A percentile compares a stretch with the other conserved stretches of the same genome.
Conservation (phyloP, 2,113 vertebrate species). For the Poeciliopsis turrubarensis region DNA sequence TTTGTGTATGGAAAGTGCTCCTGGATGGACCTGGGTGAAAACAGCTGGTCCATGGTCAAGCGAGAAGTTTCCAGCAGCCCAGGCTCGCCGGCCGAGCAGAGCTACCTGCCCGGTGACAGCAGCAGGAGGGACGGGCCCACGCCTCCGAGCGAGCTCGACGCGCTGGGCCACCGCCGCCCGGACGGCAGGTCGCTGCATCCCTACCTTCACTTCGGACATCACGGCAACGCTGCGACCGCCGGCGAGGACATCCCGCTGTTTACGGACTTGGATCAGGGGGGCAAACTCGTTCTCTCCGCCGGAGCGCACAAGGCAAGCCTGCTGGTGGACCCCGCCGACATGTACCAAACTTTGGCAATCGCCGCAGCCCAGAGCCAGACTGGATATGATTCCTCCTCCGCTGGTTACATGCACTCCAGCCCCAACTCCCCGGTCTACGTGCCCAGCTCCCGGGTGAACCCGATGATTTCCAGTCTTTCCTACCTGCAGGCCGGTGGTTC, state of each 20-base stretch:
- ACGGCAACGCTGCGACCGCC: constrained; percentile 75
- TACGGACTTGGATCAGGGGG: constrained; percentile 93
- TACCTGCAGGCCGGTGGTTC: constrained; percentile 87
- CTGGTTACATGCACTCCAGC: constrained; percentile 90
- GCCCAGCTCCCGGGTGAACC: constrained; percentile 91
- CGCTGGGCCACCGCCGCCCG: constrained; percentile 74
- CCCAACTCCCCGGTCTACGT: constrained; percentile 95
- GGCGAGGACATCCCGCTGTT: constrained; percentile 93
- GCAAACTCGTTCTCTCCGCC: constrained; percentile 90
- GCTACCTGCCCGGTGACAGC: constrained; percentile 80
- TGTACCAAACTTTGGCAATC: constrained; percentile 96
- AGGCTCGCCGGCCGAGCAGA: constrained; percentile 81
- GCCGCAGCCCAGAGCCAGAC: constrained; percentile 88
- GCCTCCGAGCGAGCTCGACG: constrained; percentile 76
- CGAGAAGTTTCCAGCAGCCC: constrained; percentile 86
- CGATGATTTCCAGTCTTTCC: constrained; percentile 92
- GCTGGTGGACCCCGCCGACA: constrained; percentile 89
- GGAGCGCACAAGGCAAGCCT: constrained; percentile 85
- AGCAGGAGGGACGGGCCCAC: constrained; percentile 81
- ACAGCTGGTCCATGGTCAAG: constrained; percentile 94
- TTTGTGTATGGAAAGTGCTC: constrained; percentile 79
- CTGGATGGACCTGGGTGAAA: constrained; percentile 98
- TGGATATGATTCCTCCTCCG: constrained; percentile 88
- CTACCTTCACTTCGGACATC: constrained; percentile 85
- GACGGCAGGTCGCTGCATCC: constrained; percentile 83